phyloP scores from a whole-genome alignment of 1,140 invertebrate genomes.

The Cecropterus lyciades region DNA sequence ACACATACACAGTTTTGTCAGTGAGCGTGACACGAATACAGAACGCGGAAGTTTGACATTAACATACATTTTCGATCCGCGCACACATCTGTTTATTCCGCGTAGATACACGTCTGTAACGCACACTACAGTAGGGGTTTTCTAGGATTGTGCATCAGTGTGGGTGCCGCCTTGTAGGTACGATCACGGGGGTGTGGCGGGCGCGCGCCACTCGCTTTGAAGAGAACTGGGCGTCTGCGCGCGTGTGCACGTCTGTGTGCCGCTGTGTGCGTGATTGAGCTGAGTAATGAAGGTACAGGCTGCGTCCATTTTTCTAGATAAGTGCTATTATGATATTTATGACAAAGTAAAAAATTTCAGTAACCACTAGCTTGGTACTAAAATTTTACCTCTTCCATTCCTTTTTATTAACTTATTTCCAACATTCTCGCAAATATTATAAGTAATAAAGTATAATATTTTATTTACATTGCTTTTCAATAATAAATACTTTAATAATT shows the following conservation, averaged over 20 bases:
- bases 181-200: constrained; percentile 66
- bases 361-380: neutral
- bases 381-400: neutral
- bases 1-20: constrained; percentile 21
- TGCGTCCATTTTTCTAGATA: constrained; percentile 45
- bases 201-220: constrained; percentile 47
- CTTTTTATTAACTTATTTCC: too few relatives aligned
- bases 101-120: constrained; percentile 54
- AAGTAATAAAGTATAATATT: too few relatives aligned
- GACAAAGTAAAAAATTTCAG: neutral
- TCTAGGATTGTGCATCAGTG: constrained; percentile 56
- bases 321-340: neutral
- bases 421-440: too few relatives aligned
- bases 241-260: constrained; percentile 48
- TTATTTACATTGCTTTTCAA: too few relatives aligned
- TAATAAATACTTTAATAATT: too few relatives aligned
- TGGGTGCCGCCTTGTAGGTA: constrained; percentile 67
- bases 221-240: constrained; percentile 48
- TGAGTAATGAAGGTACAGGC: constrained; percentile 58
- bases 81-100: constrained; percentile 45
- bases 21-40: constrained; percentile 69
- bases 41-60: constrained; percentile 75
- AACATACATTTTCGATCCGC: constrained; percentile 66
- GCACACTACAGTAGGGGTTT: constrained; percentile 51
- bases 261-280: constrained; percentile 56